Percentiles rank a stretch among this genome's conserved stretches.
phyloP scores from a whole-genome alignment of 2,113 vertebrate genomes.

The Dasyprocta punctata region DNA sequence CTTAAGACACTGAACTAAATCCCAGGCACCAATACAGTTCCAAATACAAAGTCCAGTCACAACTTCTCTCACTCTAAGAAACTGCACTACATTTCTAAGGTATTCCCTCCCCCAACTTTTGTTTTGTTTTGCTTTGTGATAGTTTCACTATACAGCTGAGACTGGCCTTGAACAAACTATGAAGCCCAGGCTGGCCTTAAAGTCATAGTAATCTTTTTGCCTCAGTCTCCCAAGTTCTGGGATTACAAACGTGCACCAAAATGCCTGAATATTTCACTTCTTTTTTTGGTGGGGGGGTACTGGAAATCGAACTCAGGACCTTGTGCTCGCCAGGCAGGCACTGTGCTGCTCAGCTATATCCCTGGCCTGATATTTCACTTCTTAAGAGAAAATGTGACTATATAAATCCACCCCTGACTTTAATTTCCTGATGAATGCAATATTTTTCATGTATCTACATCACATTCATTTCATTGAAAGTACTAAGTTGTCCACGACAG shows the following conservation, averaged over 20 bases:
- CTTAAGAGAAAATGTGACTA: constrained; percentile 22
- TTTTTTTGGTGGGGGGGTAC: too few relatives aligned
- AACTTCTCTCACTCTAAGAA: constrained; percentile 4
- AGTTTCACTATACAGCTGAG: not conserved
- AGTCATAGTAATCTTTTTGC: not conserved
- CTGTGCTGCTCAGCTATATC: too few relatives aligned
- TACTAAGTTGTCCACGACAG: not conserved
- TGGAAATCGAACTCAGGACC: too few relatives aligned
- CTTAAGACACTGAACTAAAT: too few relatives aligned
- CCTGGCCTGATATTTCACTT: not conserved
- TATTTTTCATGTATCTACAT: not conserved
- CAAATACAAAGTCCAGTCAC: not conserved
- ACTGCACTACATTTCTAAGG: not conserved
- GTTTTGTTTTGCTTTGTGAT: not conserved
- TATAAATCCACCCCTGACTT: not conserved
- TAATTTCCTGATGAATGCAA: not conserved
- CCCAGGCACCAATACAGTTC: not conserved
- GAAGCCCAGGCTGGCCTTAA: not conserved
- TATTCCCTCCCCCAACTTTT: not conserved
- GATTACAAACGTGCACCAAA: not conserved
- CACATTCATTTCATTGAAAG: constrained; percentile 8
- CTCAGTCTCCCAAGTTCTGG: not conserved
- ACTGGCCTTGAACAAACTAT: not conserved
- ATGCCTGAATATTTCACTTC: not conserved
- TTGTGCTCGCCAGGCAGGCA: too few relatives aligned